These are phyloP conservation scores for Lottia gigantea DNA, from an alignment of 2,888 invertebrate species.

Conservation along the genomic window DNA sequence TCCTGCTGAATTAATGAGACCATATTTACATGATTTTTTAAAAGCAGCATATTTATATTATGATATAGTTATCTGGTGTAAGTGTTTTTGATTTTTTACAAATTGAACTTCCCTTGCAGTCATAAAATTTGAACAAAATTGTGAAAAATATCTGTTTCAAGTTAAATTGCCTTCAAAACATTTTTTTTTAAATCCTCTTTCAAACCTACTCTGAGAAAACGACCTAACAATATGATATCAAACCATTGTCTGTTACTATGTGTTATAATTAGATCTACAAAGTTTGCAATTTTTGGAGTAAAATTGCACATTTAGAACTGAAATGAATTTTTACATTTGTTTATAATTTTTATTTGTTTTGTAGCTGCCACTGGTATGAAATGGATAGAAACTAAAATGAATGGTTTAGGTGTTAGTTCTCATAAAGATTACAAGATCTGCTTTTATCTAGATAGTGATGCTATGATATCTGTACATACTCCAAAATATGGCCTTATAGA, in stretches of 20 bases:
- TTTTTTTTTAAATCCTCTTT: too few species aligned
- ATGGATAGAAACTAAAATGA: constrained; percentile 98
- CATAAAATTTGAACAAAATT: background rate
- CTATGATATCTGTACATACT: constrained; percentile 94
- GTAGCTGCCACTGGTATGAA: constrained; percentile 93
- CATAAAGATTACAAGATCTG: constrained; percentile 89
- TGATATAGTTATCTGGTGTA: constrained; percentile 95
- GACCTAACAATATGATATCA: too few species aligned
- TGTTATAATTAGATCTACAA: too few species aligned
- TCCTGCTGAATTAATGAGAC: constrained; percentile 90
- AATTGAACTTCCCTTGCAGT: constrained; percentile 1
- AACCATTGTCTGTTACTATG: too few species aligned
- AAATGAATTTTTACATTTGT: too few species aligned
- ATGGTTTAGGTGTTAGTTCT: constrained; percentile 82
- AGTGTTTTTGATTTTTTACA: constrained; percentile 43
- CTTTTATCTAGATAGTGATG: constrained; percentile 89
- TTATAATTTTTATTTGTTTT: too few species aligned
- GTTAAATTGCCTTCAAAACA: background rate
- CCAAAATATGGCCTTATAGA: constrained; percentile 91
- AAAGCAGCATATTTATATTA: constrained; percentile 77
- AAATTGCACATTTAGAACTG: too few species aligned
- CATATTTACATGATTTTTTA: constrained; percentile 93
- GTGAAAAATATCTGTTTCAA: background rate
- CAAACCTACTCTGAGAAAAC: too few species aligned
- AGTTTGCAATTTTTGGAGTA: too few species aligned